Percentiles rank a stretch among this genome's conserved stretches.
These are phyloP conservation scores for Streptopelia turtur DNA, from an alignment of 2,797 vertebrate species.

Conservation along the genomic window DNA sequence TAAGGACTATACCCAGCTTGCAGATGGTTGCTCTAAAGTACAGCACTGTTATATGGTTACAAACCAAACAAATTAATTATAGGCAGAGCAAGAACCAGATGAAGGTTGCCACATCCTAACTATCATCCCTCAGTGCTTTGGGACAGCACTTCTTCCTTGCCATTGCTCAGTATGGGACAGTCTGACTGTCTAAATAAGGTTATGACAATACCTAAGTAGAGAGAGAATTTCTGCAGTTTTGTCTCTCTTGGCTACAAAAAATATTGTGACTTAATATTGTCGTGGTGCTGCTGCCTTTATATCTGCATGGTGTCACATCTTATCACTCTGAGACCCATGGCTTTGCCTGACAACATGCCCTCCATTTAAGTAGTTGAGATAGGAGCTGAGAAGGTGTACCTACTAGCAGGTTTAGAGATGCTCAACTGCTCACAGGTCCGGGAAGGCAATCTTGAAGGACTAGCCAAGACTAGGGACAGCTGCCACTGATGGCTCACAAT, in stretches of 20 bases:
- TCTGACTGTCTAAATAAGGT: background rate
- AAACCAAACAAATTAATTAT: background rate
- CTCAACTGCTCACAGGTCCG: background rate
- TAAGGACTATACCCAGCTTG: conserved; percentile 8
- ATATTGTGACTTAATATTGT: background rate
- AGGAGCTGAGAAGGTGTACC: background rate
- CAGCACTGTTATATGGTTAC: background rate
- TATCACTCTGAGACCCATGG: background rate
- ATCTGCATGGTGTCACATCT: background rate
- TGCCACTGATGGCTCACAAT: background rate
- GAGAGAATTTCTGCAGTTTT: background rate
- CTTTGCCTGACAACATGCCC: background rate
- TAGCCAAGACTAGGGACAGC: background rate
- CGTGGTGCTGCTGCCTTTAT: background rate
- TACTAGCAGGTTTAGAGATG: background rate
- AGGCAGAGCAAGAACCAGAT: background rate
- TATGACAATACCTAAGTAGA: background rate
- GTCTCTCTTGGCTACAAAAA: background rate
- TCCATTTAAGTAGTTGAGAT: background rate
- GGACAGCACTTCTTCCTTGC: background rate
- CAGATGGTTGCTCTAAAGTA: conserved; percentile 21
- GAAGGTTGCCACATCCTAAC: background rate
- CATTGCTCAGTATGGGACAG: background rate
- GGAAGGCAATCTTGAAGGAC: background rate
- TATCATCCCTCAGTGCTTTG: background rate